These are phyloP conservation scores for Drosophila bifasciata DNA, from an alignment of 1,140 invertebrate species.

Conservation along the genomic window DNA sequence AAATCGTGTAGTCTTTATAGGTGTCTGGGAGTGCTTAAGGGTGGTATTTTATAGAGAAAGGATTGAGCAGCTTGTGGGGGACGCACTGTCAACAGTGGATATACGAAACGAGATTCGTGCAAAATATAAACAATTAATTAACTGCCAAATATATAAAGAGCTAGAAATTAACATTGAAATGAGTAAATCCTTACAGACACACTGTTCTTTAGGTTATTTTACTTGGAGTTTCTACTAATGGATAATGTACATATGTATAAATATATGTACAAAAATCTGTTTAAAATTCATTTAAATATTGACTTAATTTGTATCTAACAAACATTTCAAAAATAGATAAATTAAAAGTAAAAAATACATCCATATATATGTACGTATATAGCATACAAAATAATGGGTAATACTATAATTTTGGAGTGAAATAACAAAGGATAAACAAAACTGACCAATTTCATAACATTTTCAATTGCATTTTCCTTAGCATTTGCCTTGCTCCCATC, in stretches of 20 bases:
- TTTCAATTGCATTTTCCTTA: slow-evolving; percentile 18
- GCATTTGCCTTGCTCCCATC: too few relatives aligned
- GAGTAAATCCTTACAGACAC: too few relatives aligned
- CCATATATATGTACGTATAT: too few relatives aligned
- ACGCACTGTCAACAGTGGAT: background rate
- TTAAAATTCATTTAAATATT: background rate
- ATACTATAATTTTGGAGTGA: too few relatives aligned
- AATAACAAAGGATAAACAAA: slow-evolving; percentile 8
- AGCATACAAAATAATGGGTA: too few relatives aligned
- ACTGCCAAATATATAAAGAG: background rate
- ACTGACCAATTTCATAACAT: slow-evolving; percentile 15
- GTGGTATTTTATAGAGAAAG: slow-evolving; percentile 26
- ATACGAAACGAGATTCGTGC: too few relatives aligned
- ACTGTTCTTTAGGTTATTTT: too few relatives aligned
- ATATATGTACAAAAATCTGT: background rate
- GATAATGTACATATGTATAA: background rate
- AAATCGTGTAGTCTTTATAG: slow-evolving; percentile 42
- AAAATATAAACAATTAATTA: background rate
- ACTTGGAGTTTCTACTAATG: too few relatives aligned
- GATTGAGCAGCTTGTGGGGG: slow-evolving; percentile 16
- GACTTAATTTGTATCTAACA: background rate
- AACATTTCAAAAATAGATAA: too few relatives aligned
- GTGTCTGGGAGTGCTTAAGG: slow-evolving; percentile 7
- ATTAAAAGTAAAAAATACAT: too few relatives aligned
- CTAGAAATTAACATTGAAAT: too few relatives aligned